Base-by-base conservation (phyloP, 2,797 vertebrate genomes). In the Chelon labrosus region DNA sequence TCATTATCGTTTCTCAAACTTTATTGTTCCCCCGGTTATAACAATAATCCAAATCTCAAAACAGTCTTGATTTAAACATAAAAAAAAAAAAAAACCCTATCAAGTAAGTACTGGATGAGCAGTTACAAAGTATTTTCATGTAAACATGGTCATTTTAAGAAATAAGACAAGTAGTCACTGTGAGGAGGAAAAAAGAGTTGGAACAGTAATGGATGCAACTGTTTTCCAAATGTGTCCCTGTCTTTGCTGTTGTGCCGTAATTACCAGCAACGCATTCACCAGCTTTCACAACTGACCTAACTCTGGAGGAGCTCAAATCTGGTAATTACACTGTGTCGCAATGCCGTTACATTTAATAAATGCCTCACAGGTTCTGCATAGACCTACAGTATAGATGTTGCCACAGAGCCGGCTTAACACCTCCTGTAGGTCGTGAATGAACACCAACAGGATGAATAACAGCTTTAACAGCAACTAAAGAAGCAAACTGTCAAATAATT, bases 11-110 rank as follows among this genome's bases (percentile, higher is more conserved):
- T 73, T 72, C 9, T 63, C 19, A 75, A 35, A 59, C 17, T 77
- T 90, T 91, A 83, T 85, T 92, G 70, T 70, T 83, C 25, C 31
- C 22, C 56, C 61, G 8, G 60, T 70, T 73, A 71, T 35, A 39
- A 60, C 71, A 70, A 64, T 80, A 62, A 78, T 55, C 75, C 53
- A 75, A 49, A 73, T 10, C 19, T 19, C 27, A 39, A 80, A 75
- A 74, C 61, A 79, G 16, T 49, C 27, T 16, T n/a, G 70, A 77
- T 63, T 67, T 39, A 49, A 66, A 65, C 53, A 75, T 50, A 80
- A 65, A 62, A 51, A 56, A 31, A 84, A 77, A 84, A 73, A 11
- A 58, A 42, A 19, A 20, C n/a, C 4, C 13, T 47, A 5, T 82
- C 50, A 86, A 85, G 59, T 77, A 71, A 60, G 44, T 59, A 61